Evolutionary conservation across 2,888 invertebrate species (phyloP).

Genomic region (Cloeon dipterum): DNA sequence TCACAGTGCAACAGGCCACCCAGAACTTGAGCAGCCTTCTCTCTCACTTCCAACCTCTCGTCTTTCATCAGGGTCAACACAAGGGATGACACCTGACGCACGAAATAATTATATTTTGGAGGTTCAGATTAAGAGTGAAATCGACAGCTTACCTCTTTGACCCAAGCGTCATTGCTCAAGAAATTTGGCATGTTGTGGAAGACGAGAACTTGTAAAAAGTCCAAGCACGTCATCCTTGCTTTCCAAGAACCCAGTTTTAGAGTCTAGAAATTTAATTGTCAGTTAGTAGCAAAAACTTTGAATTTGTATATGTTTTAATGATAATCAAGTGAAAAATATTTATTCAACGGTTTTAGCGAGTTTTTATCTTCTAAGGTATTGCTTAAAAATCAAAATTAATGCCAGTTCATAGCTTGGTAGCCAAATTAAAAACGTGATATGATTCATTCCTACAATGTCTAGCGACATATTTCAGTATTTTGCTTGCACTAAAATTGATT

Average conservation of each 20-base stretch:
- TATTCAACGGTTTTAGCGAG: no score
- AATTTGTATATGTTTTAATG: no score
- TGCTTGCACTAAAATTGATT: no score
- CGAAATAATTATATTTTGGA: conserved; percentile 5
- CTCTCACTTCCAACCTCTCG: conserved; percentile 53
- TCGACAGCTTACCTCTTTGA: conserved; percentile 21
- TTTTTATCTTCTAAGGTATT: no score
- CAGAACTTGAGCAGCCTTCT: conserved; percentile 57
- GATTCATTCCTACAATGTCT: no score
- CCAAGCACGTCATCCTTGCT: conserved; percentile 36
- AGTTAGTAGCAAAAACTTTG: no score
- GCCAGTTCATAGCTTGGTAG: no score
- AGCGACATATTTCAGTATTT: no score
- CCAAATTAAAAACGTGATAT: no score
- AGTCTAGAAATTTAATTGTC: no score
- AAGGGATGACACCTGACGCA: conserved; percentile 25
- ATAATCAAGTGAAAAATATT: no score
- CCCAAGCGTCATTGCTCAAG: conserved; percentile 25
- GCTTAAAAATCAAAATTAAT: no score
- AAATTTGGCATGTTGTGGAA: conserved; percentile 48
- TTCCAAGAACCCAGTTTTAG: conserved; percentile 33
- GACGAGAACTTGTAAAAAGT: conserved; percentile 43
- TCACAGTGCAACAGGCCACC: conserved; percentile 72
- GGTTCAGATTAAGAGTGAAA: neutral
- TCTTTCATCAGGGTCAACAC: conserved; percentile 46